Conservation (phyloP, 92 coral and sea anemone genomes). For the Phenganax stokvisi region DNA sequence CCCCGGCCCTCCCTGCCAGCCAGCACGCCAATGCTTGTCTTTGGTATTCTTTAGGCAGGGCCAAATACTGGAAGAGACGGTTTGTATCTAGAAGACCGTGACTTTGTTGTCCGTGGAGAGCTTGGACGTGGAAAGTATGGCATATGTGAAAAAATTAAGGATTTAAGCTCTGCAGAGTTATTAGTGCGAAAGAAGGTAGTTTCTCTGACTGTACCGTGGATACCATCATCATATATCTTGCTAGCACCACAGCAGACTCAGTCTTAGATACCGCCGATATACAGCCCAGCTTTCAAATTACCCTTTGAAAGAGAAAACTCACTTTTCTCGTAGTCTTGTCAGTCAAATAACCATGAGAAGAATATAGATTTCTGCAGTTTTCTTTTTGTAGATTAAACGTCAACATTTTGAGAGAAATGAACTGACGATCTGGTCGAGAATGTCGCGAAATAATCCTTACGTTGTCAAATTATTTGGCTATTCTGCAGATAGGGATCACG, state of each 20-base stretch:
- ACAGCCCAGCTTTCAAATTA: too few species aligned
- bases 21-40: too few species aligned
- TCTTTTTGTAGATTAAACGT: slow-evolving; percentile 50
- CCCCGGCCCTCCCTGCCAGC: too few species aligned
- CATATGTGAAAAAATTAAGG: background rate
- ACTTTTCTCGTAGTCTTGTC: background rate
- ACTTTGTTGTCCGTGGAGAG: background rate
- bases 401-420: slow-evolving; percentile 52
- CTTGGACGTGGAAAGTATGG: background rate
- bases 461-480: slow-evolving; percentile 66
- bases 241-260: background rate
- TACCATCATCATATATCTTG: background rate
- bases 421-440: slow-evolving; percentile 51
- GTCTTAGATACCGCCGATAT: background rate
- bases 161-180: background rate
- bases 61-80: background rate
- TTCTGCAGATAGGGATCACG: slow-evolving; percentile 24
- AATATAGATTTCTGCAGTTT: background rate
- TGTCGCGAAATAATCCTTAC: slow-evolving; percentile 47
- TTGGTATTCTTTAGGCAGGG: too few species aligned
- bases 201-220: background rate
- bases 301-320: too few species aligned
- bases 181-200: background rate
- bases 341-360: background rate
- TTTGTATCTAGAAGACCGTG: background rate